A percentile compares a stretch with the other conserved stretches of the same genome.
phyloP scores from a whole-genome alignment of 2,113 vertebrate species.

The Nerophis lumbriciformis region DNA sequence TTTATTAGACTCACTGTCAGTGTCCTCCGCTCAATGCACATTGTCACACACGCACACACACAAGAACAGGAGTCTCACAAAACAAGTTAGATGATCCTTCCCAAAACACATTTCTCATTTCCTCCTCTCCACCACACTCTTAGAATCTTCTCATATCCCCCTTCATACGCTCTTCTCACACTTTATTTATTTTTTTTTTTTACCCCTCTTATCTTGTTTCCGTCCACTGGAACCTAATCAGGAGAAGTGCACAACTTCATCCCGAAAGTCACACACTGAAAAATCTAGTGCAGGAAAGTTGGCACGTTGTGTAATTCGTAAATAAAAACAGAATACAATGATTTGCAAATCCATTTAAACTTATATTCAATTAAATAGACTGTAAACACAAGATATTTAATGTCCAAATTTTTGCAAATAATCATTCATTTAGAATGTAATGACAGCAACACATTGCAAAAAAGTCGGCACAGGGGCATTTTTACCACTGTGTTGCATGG shows the following conservation, averaged over 20 bases:
- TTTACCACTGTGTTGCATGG: too few relatives aligned
- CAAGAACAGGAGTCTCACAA: slow-evolving; percentile 9
- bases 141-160: neutral
- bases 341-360: too few relatives aligned
- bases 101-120: slow-evolving; percentile 18
- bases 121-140: slow-evolving; percentile 4
- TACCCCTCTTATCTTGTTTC: slow-evolving; percentile 11
- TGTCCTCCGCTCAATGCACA: slow-evolving; percentile 26
- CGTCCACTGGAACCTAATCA: neutral
- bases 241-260: slow-evolving; percentile 14
- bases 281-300: slow-evolving; percentile 14
- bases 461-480: too few relatives aligned
- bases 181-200: neutral
- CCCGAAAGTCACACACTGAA: slow-evolving; percentile 1
- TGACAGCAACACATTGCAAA: too few relatives aligned
- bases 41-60: neutral
- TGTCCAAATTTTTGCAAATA: too few relatives aligned
- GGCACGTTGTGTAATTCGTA: too few relatives aligned
- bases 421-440: too few relatives aligned
- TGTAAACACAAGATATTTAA: too few relatives aligned
- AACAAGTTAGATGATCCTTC: slow-evolving; percentile 20
- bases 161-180: neutral
- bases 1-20: slow-evolving; percentile 43
- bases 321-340: too few relatives aligned
- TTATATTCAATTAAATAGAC: too few relatives aligned